phyloP scores from a whole-genome alignment of 53 echinoderm and acorn worm species.

The Paracentrotus lividus region DNA sequence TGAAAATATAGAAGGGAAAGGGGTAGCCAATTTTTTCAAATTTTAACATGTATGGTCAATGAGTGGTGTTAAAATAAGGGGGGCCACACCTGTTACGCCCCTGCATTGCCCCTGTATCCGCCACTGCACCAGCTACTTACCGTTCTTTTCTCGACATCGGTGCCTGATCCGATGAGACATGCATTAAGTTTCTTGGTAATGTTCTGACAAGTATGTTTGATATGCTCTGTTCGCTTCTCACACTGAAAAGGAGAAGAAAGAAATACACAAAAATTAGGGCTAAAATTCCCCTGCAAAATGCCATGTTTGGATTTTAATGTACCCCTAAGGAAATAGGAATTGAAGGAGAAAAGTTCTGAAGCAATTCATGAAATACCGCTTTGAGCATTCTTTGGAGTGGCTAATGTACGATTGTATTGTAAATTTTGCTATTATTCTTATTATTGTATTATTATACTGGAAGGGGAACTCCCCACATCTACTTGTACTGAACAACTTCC shows the following conservation, averaged over 20 bases:
- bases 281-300: too few relatives aligned
- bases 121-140: slow-evolving; percentile 46
- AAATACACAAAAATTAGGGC: slow-evolving; percentile 2
- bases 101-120: not conserved
- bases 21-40: too few relatives aligned
- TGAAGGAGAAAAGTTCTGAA: not conserved
- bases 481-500: not conserved
- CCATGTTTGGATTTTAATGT: too few relatives aligned
- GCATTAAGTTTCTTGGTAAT: slow-evolving; percentile 84
- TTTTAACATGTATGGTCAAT: too few relatives aligned
- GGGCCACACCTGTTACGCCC: too few relatives aligned
- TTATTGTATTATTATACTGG: too few relatives aligned
- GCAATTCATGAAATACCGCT: not conserved
- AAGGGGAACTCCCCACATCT: not conserved
- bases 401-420: too few relatives aligned
- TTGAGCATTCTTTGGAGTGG: too few relatives aligned
- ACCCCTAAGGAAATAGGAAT: too few relatives aligned
- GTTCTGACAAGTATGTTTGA: slow-evolving; percentile 88
- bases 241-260: slow-evolving; percentile 72
- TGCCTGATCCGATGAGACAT: slow-evolving; percentile 87
- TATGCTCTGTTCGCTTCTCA: slow-evolving; percentile 90
- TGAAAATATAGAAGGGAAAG: too few relatives aligned
- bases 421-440: too few relatives aligned
- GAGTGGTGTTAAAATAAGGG: too few relatives aligned
- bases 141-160: slow-evolving; percentile 93